Base-by-base conservation (phyloP, 2,113 vertebrate species). In the Nipponia nippon region DNA sequence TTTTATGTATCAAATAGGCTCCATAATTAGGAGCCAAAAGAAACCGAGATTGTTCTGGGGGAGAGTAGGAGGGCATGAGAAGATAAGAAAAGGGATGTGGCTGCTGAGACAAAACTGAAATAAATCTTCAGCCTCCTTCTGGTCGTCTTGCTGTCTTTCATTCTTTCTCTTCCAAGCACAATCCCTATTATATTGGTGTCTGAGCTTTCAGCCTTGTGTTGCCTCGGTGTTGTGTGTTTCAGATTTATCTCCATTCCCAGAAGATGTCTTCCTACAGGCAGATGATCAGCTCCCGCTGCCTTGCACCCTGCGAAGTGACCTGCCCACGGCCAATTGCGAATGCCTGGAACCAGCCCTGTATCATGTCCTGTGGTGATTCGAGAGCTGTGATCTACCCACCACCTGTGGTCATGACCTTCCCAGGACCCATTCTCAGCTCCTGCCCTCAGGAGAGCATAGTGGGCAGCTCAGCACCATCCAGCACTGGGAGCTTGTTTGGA, bases 351-450 rank as follows among this genome's bases (percentile, higher is more conserved):
- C 50, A 91, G 56, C 94, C 92, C 19, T 96, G 94, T 1, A 61
- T 94, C 8, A 96, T 83, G 2, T 94, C 89, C 40, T 96, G 94
- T 1, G 70, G 83, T 0, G 92, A 96, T 46, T 96, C 95, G 0
- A 34, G 66, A 34, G 95, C 95, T 0, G 34, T 94, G 5, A 66
- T 96, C 46, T 50, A 89, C 26, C 95, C 95, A 0, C 94, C 95
- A 0, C 94, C 95, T 0, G 83, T 95, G 42, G 27, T 87, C 38
- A 17, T 95, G 10, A 95, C 83, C 23, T 95, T 96, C 80, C 94
- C 96, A 2, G 96, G 94, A 3, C 96, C 96, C 58, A 77, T 94
- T 36, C 92, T 96, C 72, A 80, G 72, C 87, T 94, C 94, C 65
- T 95, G 94, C 16, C 92, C 95, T 3, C 95, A 95, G 92, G 94